Conservation (phyloP, 2,888 invertebrate species). For the Tillus elongatus region DNA sequence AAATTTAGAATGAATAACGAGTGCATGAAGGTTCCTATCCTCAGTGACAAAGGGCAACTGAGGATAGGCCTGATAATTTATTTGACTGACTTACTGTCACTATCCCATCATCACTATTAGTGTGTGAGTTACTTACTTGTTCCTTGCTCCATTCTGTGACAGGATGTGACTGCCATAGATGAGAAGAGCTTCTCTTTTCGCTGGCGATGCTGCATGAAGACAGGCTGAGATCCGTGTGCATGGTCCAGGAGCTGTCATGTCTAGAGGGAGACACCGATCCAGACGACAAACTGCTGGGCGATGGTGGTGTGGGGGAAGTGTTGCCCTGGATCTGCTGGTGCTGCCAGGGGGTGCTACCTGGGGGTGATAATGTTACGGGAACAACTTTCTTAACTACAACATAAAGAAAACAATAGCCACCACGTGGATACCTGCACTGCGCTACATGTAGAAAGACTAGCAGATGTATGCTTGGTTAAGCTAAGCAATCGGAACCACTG, state of each 20-base stretch:
- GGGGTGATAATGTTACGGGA: conserved; percentile 53
- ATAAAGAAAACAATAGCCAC: conserved; percentile 2
- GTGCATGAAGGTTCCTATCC: too few species aligned
- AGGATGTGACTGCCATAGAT: conserved; percentile 61
- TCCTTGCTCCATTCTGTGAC: conserved; percentile 71
- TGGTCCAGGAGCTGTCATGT: conserved; percentile 43
- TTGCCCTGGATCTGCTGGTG: conserved; percentile 42
- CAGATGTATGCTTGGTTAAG: too few species aligned
- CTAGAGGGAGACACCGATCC: conserved; percentile 49
- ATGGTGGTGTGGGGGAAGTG: conserved; percentile 49
- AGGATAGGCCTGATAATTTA: too few species aligned
- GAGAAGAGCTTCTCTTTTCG: conserved; percentile 50
- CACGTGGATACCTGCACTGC: background rate
- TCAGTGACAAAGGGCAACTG: too few species aligned
- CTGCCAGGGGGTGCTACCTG: conserved; percentile 56
- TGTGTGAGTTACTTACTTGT: conserved; percentile 56
- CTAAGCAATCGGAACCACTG: too few species aligned
- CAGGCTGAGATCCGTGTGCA: conserved; percentile 49
- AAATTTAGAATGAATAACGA: too few species aligned
- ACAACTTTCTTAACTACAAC: conserved; percentile 55
- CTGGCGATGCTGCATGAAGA: conserved; percentile 56
- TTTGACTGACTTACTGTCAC: too few species aligned
- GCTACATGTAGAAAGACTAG: conserved; percentile 2
- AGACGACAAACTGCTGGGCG: conserved; percentile 56
- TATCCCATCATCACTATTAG: too few species aligned